Conservation (phyloP, 2,888 invertebrate species). For the Tachystola acroxantha region DNA sequence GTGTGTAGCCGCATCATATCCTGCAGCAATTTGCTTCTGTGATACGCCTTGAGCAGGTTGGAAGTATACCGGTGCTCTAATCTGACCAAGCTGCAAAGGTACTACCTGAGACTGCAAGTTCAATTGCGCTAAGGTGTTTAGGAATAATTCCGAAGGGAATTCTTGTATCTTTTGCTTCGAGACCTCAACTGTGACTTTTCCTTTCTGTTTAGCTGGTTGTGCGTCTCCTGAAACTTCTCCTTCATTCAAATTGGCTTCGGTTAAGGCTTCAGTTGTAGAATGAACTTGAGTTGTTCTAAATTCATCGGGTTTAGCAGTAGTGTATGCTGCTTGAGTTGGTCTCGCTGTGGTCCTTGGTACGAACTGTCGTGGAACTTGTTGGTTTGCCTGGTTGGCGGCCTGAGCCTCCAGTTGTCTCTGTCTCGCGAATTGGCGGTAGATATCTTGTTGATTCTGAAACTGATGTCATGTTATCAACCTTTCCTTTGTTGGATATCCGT, state of each 20-base stretch:
- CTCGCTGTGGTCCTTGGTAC: conserved; percentile 33
- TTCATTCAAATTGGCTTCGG: conserved; percentile 33
- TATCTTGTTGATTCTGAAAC: conserved; percentile 59
- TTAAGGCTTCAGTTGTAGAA: conserved; percentile 41
- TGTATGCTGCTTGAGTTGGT: conserved; percentile 30
- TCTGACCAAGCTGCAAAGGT: conserved; percentile 41
- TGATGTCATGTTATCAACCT: too few species aligned
- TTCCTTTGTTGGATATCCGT: too few species aligned
- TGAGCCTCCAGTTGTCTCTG: conserved; percentile 50
- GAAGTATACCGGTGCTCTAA: conserved; percentile 41
- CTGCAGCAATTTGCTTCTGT: conserved; percentile 38
- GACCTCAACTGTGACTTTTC: conserved; percentile 56
- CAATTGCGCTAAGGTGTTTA: conserved; percentile 55
- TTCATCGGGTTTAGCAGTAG: conserved; percentile 29
- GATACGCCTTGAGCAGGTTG: conserved; percentile 36
- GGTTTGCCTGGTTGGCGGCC: conserved; percentile 23
- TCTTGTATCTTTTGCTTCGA: conserved; percentile 61
- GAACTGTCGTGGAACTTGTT: conserved; percentile 47
- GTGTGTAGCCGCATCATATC: conserved; percentile 55
- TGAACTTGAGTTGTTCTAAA: conserved; percentile 24
- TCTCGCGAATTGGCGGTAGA: conserved; percentile 50
- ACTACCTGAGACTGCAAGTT: conserved; percentile 52
- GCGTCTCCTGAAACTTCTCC: conserved; percentile 40
- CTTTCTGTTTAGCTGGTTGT: conserved; percentile 24
- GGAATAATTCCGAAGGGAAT: conserved; percentile 58